Evolutionary conservation across 2,888 invertebrate genomes (phyloP).

Genomic region (Ormyrus rosae): DNA sequence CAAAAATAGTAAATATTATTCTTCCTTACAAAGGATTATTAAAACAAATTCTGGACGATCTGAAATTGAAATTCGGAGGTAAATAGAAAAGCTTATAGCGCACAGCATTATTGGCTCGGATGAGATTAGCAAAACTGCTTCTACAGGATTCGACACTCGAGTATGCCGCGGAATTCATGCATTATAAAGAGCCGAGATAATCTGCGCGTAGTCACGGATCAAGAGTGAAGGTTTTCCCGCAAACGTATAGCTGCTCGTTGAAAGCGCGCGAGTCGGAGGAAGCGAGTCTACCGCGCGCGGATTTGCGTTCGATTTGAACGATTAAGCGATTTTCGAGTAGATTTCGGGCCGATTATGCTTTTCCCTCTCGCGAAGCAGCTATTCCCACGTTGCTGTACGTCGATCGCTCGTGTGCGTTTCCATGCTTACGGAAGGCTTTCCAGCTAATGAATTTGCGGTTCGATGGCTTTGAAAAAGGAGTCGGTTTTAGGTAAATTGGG

Average conservation of each 20-base stretch:
- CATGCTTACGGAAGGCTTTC: constrained; percentile 25
- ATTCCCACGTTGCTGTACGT: background rate
- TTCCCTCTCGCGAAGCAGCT: background rate
- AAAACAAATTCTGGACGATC: background rate
- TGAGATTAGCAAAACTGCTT: background rate
- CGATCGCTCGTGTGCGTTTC: background rate
- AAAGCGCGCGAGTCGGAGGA: background rate
- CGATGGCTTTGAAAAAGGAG: constrained; percentile 7
- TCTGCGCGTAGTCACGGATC: no score
- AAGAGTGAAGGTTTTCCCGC: background rate
- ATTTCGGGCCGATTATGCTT: constrained; percentile 3
- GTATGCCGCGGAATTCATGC: constrained; percentile 12
- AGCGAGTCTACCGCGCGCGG: constrained; percentile 2
- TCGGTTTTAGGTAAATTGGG: no score
- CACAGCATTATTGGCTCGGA: background rate
- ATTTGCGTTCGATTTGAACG: constrained; percentile 54
- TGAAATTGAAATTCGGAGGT: no score
- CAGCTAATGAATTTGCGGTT: constrained; percentile 46
- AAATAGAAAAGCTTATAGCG: no score
- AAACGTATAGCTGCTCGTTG: background rate
- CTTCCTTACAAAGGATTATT: background rate
- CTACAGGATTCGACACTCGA: background rate
- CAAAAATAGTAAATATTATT: background rate
- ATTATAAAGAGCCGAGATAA: constrained; percentile 28
- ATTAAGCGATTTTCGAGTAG: constrained; percentile 47